Conservation (phyloP, 2,888 invertebrate genomes). For the Anthophora plumipes region DNA sequence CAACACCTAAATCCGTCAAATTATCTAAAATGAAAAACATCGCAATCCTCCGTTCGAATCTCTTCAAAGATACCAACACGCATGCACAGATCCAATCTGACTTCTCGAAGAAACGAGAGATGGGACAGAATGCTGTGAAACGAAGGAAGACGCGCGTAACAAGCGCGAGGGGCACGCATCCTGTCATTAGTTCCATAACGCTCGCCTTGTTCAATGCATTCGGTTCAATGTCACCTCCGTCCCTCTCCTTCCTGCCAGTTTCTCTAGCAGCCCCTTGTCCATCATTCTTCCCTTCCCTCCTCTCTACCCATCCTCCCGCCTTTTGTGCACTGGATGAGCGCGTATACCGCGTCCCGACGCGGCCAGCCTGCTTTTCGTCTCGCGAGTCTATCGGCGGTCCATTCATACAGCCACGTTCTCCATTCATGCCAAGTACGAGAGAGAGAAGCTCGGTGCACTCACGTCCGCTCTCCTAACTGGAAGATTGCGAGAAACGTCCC, state of each 20-base stretch:
- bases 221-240: conserved; percentile 82
- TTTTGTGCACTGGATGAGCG: not conserved
- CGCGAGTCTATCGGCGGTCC: conserved; percentile 48
- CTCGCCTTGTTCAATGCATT: conserved; percentile 79
- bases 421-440: conserved; percentile 55
- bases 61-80: too few relatives aligned
- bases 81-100: too few relatives aligned
- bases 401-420: conserved; percentile 60
- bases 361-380: conserved; percentile 60
- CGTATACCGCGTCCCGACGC: conserved; percentile 8
- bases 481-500: conserved; percentile 64
- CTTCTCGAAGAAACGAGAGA: conserved; percentile 5
- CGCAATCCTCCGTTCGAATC: too few relatives aligned
- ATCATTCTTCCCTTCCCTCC: conserved; percentile 38
- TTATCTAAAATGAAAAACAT: too few relatives aligned
- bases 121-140: not conserved
- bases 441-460: conserved; percentile 44
- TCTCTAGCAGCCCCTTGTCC: conserved; percentile 56
- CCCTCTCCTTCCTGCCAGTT: conserved; percentile 73
- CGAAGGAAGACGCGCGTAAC: conserved; percentile 66
- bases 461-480: conserved; percentile 68
- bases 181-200: conserved; percentile 81
- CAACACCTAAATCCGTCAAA: too few relatives aligned
- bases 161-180: conserved; percentile 77
- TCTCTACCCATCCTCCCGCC: not conserved